Evolutionary conservation across 2,797 vertebrate species (phyloP), one percentile per base, ranked within the genome.

Genomic region (Takifugu ocellatus): DNA sequence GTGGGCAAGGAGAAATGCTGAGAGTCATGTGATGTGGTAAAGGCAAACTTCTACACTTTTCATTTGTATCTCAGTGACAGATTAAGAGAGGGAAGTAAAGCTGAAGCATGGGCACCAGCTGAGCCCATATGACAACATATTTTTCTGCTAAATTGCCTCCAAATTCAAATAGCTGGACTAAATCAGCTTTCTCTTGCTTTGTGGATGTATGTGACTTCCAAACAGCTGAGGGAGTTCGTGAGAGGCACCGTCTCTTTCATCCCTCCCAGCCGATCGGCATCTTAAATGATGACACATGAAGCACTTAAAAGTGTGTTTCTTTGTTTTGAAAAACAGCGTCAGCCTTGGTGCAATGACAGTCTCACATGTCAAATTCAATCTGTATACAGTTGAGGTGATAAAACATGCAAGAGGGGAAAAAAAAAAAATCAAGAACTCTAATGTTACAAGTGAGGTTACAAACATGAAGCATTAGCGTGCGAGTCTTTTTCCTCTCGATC

Each of bases 121-220:
- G 76, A 82, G 78, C 59, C n/a, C 68, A 42, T 36, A 72, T 72
- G 84, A 79, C 56, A 79, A 82, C 68, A 78, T 64, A 73, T 79
- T 77, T 78, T 78, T 81, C 74, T 69, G 51, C 63, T 75, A 77
- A 83, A 84, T 80, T 78, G 72, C 72, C 71, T 16, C 43, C 54
- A 71, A 84, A 86, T 73, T 74, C 58, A 73, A 86, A 84, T 87
- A 89, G 84, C 84, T 87, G 87, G 82, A 77, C 70, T 70, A 72
- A 79, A 82, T 87, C 77, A 64, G 66, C 54, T 61, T 61, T 53
- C 67, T 65, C 60, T 59, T 60, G 70, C 63, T 55, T 51, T 66
- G 46, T 65, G 59, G 59, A 61, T 70, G 62, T 61, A 49, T 69
- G 60, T 54, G 63, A 78, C 67, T 61, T 69, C 44, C 63, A 59